These are phyloP conservation scores for Euzetes globulus DNA, from an alignment of 2,888 invertebrate species.

Conservation along the genomic window DNA sequence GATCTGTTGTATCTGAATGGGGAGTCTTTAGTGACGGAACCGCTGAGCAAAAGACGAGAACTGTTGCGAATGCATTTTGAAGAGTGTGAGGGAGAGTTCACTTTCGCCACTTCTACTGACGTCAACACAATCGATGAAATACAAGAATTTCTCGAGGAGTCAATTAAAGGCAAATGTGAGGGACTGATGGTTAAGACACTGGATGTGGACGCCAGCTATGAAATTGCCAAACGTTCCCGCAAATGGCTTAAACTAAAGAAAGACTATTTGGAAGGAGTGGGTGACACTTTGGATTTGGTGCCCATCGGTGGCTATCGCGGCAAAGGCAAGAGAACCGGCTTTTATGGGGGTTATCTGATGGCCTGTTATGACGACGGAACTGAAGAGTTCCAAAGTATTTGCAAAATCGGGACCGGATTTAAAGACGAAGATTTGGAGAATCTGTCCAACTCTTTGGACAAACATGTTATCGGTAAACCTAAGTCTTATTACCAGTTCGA, in stretches of 20 bases:
- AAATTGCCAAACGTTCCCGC: constrained; percentile 87
- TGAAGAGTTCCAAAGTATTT: constrained; percentile 87
- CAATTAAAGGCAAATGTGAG: constrained; percentile 92
- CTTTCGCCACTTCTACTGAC: constrained; percentile 74
- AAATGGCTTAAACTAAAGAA: constrained; percentile 97
- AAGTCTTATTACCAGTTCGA: constrained; percentile 76
- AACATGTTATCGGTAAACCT: constrained; percentile 64
- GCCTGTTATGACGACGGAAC: constrained; percentile 82
- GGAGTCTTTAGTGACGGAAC: constrained; percentile 65
- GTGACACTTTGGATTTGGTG: constrained; percentile 91
- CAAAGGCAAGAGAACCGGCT: constrained; percentile 83
- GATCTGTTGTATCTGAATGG: constrained; percentile 91
- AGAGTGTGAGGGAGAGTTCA: constrained; percentile 66
- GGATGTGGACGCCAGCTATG: constrained; percentile 79
- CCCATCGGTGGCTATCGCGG: constrained; percentile 92
- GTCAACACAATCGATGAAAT: constrained; percentile 82
- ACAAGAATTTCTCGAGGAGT: constrained; percentile 84
- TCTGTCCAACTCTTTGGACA: constrained; percentile 67
- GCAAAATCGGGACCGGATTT: constrained; percentile 91
- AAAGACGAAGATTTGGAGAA: constrained; percentile 75
- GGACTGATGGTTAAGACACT: constrained; percentile 97
- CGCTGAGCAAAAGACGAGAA: constrained; percentile 65
- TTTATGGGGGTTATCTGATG: constrained; percentile 87
- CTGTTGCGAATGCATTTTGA: constrained; percentile 64
- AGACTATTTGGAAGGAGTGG: constrained; percentile 92